Percentiles rank a stretch among this genome's conserved stretches.
These are phyloP conservation scores for Oostethus manadensis DNA, from an alignment of 2,113 vertebrate species.

Conservation along the genomic window DNA sequence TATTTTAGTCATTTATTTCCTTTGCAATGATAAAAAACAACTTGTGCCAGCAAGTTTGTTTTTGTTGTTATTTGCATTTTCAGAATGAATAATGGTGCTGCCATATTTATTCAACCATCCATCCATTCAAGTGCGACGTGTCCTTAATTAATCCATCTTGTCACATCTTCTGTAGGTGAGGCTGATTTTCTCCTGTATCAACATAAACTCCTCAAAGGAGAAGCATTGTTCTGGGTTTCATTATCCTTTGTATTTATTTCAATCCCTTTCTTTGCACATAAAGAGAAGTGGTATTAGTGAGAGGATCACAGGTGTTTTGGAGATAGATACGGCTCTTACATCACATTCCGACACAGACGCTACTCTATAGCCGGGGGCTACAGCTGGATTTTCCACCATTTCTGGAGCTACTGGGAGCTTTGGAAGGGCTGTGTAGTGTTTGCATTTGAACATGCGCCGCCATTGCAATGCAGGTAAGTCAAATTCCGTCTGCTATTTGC, in stretches of 20 bases:
- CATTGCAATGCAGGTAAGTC: constrained; percentile 7
- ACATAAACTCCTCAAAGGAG: not conserved
- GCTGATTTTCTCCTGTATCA: not conserved
- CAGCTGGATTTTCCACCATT: constrained; percentile 35
- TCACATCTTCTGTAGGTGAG: not conserved
- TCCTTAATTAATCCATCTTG: not conserved
- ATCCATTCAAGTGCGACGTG: not conserved
- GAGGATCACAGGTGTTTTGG: constrained; percentile 35
- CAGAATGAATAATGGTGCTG: not conserved
- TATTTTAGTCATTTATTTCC: not conserved
- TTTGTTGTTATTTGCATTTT: not conserved
- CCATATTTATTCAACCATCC: not conserved
- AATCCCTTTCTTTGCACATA: not conserved
- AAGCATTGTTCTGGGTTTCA: constrained; percentile 1
- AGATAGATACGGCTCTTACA: constrained; percentile 25
- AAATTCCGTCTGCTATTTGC: constrained; percentile 20
- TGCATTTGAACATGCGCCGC: constrained; percentile 36
- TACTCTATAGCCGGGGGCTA: constrained; percentile 37
- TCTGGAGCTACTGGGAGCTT: constrained; percentile 18
- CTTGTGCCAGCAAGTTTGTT: not conserved
- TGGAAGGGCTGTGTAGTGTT: constrained; percentile 23
- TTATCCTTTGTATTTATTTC: constrained; percentile 15
- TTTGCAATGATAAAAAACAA: not conserved
- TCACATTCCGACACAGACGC: constrained; percentile 20
- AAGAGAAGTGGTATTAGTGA: constrained; percentile 4